Evolutionary conservation across 2,797 vertebrate genomes (phyloP).

Genomic region (Crocidura indochinensis): DNA sequence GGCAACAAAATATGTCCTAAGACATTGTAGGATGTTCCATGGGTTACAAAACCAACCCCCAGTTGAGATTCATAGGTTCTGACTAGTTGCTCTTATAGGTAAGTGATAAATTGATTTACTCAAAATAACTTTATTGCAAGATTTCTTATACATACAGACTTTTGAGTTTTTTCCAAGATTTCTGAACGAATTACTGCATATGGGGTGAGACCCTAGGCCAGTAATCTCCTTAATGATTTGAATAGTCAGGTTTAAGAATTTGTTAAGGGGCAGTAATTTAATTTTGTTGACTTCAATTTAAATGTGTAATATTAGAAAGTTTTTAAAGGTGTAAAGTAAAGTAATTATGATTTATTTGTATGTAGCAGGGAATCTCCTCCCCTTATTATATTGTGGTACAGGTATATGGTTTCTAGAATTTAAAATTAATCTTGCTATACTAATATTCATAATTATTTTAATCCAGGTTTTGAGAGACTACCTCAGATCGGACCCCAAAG

Average conservation of each 20-base stretch:
- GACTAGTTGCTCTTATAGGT: neutral
- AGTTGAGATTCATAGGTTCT: conserved; percentile 21
- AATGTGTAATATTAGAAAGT: conserved; percentile 31
- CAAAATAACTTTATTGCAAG: neutral
- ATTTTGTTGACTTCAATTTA: conserved; percentile 26
- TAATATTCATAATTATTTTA: conserved; percentile 73
- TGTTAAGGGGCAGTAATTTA: conserved; percentile 11
- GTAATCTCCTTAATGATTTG: neutral
- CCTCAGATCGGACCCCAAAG: conserved; percentile 52
- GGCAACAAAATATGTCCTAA: neutral
- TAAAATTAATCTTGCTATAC: conserved; percentile 33
- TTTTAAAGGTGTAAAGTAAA: neutral
- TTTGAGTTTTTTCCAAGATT: neutral
- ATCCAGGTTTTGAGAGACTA: conserved; percentile 68
- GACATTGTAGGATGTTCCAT: neutral
- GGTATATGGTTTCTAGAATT: neutral
- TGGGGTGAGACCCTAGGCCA: neutral
- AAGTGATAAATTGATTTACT: neutral
- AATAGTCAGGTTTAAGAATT: conserved; percentile 27
- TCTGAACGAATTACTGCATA: neutral
- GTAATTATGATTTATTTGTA: conserved; percentile 34
- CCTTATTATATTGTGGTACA: neutral
- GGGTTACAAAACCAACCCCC: neutral
- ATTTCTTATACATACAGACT: neutral
- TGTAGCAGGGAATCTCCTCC: neutral